Percentiles rank a stretch among this genome's conserved stretches.
phyloP scores from a whole-genome alignment of 1,140 invertebrate species.

The Drosophila kanapiae region DNA sequence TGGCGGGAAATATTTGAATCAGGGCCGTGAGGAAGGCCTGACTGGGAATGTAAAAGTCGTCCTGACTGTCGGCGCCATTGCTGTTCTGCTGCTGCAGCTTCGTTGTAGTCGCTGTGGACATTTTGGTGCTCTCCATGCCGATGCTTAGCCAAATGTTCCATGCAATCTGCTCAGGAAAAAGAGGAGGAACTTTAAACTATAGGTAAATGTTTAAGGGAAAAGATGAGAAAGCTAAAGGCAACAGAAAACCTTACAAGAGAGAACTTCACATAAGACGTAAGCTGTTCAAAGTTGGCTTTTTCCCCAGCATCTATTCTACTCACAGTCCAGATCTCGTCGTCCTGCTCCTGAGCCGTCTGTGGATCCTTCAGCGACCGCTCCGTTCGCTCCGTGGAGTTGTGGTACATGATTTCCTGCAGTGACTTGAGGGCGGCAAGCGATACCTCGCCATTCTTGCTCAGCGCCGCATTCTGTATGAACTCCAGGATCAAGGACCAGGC shows the following conservation, averaged over 20 bases:
- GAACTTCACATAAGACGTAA: neutral
- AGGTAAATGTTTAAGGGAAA: neutral
- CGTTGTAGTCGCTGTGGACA: slow-evolving; percentile 86
- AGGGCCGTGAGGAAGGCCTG: slow-evolving; percentile 96
- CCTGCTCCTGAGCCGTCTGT: slow-evolving; percentile 81
- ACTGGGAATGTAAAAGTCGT: slow-evolving; percentile 93
- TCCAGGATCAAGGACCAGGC: slow-evolving; percentile 97
- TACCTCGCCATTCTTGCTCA: slow-evolving; percentile 97
- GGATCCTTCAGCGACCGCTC: slow-evolving; percentile 69
- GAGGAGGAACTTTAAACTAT: neutral
- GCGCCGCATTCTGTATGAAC: slow-evolving; percentile 96
- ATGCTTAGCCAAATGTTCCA: slow-evolving; percentile 95
- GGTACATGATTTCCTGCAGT: slow-evolving; percentile 96
- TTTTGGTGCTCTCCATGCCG: slow-evolving; percentile 91
- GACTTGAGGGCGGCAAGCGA: slow-evolving; percentile 97
- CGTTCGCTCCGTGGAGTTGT: slow-evolving; percentile 69
- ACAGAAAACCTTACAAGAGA: neutral
- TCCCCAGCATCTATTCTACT: slow-evolving; percentile 18
- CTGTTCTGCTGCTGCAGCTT: slow-evolving; percentile 46
- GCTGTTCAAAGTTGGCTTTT: neutral
- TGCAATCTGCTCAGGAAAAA: slow-evolving; percentile 85
- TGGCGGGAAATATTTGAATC: slow-evolving; percentile 96
- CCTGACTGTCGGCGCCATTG: slow-evolving; percentile 61
- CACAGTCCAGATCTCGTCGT: slow-evolving; percentile 90
- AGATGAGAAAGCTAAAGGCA: neutral